A percentile compares a stretch with the other conserved stretches of the same genome.
These are phyloP conservation scores for Meloe dianella DNA, from an alignment of 2,888 invertebrate species.

Conservation along the genomic window DNA sequence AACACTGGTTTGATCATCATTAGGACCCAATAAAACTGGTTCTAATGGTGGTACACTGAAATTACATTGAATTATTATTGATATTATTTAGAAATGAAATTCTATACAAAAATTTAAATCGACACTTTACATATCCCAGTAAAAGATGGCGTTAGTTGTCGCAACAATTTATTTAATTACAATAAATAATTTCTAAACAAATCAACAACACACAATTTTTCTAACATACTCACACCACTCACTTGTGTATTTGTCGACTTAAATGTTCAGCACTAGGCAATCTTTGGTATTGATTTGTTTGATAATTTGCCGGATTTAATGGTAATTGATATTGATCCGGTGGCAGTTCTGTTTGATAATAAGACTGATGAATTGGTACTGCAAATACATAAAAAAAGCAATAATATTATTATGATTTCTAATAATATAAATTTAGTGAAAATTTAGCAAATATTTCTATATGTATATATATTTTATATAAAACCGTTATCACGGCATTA, in stretches of 20 bases:
- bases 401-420: too few species aligned
- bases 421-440: background rate
- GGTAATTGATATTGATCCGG: conserved; percentile 42
- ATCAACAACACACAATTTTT: background rate
- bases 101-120: background rate
- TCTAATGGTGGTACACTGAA: conserved; percentile 67
- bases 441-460: background rate
- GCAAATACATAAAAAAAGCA: background rate
- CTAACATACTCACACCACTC: conserved; percentile 28
- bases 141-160: conserved; percentile 5
- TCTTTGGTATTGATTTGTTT: conserved; percentile 25
- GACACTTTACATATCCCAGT: background rate
- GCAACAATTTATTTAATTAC: background rate
- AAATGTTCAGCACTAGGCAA: conserved; percentile 34
- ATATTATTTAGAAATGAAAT: too few species aligned
- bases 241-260: conserved; percentile 29
- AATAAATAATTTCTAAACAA: background rate
- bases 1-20: conserved; percentile 54
- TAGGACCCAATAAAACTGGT: conserved; percentile 57
- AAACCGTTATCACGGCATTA: background rate
- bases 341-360: conserved; percentile 33
- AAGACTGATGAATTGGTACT: conserved; percentile 17
- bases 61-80: conserved; percentile 37
- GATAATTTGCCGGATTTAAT: conserved; percentile 23
- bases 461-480: conserved; percentile 1